Base-by-base conservation (phyloP, 2,888 invertebrate genomes). In the Slavum lentiscoides region DNA sequence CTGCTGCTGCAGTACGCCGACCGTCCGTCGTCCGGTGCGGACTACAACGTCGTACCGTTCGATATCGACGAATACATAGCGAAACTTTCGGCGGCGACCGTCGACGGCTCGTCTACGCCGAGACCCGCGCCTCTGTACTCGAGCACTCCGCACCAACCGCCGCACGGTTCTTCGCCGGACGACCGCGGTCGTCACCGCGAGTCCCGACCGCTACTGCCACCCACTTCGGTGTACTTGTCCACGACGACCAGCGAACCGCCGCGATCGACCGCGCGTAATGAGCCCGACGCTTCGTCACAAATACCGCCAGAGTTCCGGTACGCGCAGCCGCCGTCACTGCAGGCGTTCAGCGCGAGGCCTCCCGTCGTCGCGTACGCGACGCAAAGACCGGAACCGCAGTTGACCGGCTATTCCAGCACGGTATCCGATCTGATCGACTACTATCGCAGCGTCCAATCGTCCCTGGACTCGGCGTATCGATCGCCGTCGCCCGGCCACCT, bases 391-490 rank as follows among this genome's bases (percentile, higher is more conserved):
- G 77, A 70, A 53, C 53, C 70, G n/a, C 49, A 11, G 49, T 39
- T 80, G 23, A 23, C 13, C 15, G 77, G 77, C 9, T 80, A 70
- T 23, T 72, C 77, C 2, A 80, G 77, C 23, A 80, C 77, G 7
- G 70, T 23, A 23, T 69, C 77, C 49, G 53, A 80, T 17, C 49
- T 80, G 15, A 64, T 80, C n/a, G 30, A 70, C 55, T 70, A 64
- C 9, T 80, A 80, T 64, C 70, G 64, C 21, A 70, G 55, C 43
- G 19, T 80, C 15, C 77, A 80, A 6, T 58, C 69, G 2, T 80
- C 77, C n/a, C 23, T 80, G 19, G 77, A 80, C 39, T 80, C 77
- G 8, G 77, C 77, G 0, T 80, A 72, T 9, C 77, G 77, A 2
- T 69, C 77, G 19, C 77, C 77, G 19, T 72, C 62, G 6, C 77